Evolutionary conservation across 1,140 invertebrate species (phyloP).

Genomic region (Augochlora pura): DNA sequence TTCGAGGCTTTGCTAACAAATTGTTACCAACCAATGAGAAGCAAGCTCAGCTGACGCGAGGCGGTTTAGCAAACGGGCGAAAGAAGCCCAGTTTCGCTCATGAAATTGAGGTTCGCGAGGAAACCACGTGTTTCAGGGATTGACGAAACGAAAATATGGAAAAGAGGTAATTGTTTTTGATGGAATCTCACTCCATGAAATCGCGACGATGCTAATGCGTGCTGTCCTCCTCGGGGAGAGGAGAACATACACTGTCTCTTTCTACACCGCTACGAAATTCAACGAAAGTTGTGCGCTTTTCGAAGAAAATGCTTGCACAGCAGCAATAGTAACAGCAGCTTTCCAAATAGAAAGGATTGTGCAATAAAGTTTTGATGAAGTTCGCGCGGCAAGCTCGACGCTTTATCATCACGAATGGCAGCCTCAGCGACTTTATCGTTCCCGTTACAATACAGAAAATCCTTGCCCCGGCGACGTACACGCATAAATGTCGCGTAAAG

Average conservation of each 20-base stretch:
- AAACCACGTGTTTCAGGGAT: too few relatives aligned
- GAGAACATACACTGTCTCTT: not conserved
- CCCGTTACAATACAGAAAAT: constrained; percentile 30
- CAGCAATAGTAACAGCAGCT: not conserved
- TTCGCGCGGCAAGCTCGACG: constrained; percentile 10
- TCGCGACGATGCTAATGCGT: not conserved
- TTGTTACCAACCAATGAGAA: too few relatives aligned
- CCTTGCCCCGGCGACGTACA: constrained; percentile 8
- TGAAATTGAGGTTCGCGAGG: too few relatives aligned
- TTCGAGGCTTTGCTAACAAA: too few relatives aligned
- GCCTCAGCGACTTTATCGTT: constrained; percentile 14
- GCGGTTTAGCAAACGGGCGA: too few relatives aligned
- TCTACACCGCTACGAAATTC: constrained; percentile 2
- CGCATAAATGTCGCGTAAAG: constrained; percentile 40
- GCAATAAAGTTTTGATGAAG: constrained; percentile 47
- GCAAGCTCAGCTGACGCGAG: too few relatives aligned
- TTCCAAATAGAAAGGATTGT: not conserved
- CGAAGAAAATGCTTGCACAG: not conserved
- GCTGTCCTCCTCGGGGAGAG: not conserved
- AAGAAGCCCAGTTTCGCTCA: too few relatives aligned
- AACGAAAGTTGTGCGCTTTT: not conserved
- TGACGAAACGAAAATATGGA: not conserved
- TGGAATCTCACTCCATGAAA: not conserved
- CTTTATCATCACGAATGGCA: constrained; percentile 32
- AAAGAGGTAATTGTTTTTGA: not conserved